A percentile compares a stretch with the other conserved stretches of the same genome.
These are phyloP conservation scores for Drosophila pachea DNA, from an alignment of 1,140 invertebrate genomes.

Conservation along the genomic window DNA sequence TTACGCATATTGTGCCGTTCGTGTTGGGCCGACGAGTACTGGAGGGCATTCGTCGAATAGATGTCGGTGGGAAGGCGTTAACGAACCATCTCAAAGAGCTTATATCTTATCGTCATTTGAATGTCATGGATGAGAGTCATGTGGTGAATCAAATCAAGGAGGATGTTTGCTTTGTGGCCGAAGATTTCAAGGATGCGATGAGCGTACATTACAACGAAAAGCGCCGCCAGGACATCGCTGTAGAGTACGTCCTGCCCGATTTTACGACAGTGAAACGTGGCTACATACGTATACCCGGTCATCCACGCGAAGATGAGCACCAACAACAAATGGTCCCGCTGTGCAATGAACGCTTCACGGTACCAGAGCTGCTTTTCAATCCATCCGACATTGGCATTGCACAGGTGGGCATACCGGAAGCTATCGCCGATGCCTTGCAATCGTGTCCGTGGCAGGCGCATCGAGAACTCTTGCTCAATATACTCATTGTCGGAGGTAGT, in stretches of 20 bases:
- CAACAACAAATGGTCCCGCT: constrained; percentile 89
- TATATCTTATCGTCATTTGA: constrained; percentile 93
- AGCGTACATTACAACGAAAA: constrained; percentile 83
- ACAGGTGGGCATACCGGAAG: constrained; percentile 92
- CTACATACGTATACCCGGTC: constrained; percentile 81
- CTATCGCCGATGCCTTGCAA: constrained; percentile 87
- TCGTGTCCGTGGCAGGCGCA: constrained; percentile 87
- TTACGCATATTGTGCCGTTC: constrained; percentile 96
- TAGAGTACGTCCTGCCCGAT: constrained; percentile 97
- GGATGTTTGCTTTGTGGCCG: constrained; percentile 96
- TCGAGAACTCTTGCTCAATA: constrained; percentile 92
- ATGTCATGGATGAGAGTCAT: constrained; percentile 99
- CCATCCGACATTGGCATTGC: constrained; percentile 96
- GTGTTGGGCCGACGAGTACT: constrained; percentile 92
- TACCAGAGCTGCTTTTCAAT: constrained; percentile 97
- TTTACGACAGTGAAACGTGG: constrained; percentile 92
- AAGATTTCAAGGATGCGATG: constrained; percentile 92
- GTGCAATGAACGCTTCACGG: constrained; percentile 94
- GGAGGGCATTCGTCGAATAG: constrained; percentile 89
- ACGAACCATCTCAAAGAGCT: constrained; percentile 99
- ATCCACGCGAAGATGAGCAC: constrained; percentile 55
- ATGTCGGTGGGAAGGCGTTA: constrained; percentile 97
- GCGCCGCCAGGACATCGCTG: constrained; percentile 84
- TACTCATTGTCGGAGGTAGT: constrained; percentile 95
- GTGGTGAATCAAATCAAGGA: constrained; percentile 99